These are phyloP conservation scores for Phoenoteleia sp. DNA, from an alignment of 2,888 invertebrate genomes.

Conservation along the genomic window DNA sequence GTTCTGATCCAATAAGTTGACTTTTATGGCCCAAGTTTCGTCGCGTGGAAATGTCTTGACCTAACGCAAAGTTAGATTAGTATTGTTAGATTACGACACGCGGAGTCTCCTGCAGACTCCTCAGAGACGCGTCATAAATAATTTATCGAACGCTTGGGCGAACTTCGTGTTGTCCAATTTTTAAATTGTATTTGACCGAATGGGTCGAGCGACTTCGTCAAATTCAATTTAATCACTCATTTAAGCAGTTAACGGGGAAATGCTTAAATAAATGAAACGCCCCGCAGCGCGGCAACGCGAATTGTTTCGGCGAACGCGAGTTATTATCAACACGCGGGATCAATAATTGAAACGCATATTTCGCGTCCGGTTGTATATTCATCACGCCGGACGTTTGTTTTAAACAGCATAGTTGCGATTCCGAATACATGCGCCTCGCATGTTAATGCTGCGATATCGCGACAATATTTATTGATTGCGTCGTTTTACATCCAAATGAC, in stretches of 20 bases:
- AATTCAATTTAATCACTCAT: too few relatives aligned
- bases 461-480: conserved; percentile 51
- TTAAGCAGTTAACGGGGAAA: too few relatives aligned
- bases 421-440: conserved; percentile 9
- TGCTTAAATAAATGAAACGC: conserved; percentile 9
- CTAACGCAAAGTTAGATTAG: conserved; percentile 62
- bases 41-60: conserved; percentile 38
- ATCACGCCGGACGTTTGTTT: conserved; percentile 47
- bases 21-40: conserved; percentile 51
- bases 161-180: conserved; percentile 44
- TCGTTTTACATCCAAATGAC: conserved; percentile 16
- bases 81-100: conserved; percentile 58
- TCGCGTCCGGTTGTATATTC: conserved; percentile 35
- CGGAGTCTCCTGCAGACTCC: background rate
- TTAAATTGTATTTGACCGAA: conserved; percentile 43
- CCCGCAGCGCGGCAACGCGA: too few relatives aligned
- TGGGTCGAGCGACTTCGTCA: conserved; percentile 3
- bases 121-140: conserved; percentile 57
- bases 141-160: conserved; percentile 35
- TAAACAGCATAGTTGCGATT: conserved; percentile 50
- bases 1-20: conserved; percentile 31
- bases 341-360: conserved; percentile 40
- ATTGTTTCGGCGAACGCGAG: background rate
- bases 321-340: conserved; percentile 42
- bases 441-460: conserved; percentile 41